These are phyloP conservation scores for Lamproptera curius DNA, from an alignment of 2,888 invertebrate species.

Conservation along the genomic window DNA sequence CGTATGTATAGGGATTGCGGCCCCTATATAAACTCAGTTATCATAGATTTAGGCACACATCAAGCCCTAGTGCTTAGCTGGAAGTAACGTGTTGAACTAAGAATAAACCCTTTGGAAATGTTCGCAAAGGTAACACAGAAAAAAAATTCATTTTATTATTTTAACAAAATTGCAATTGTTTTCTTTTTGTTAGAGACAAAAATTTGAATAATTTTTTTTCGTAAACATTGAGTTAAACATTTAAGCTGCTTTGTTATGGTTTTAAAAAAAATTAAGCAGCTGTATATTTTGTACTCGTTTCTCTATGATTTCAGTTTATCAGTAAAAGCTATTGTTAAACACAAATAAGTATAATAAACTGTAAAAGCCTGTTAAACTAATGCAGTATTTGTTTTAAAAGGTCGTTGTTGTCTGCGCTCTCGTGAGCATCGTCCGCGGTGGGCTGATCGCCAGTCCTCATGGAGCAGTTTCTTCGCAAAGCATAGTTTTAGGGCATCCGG, in stretches of 20 bases:
- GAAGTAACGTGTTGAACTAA: slow-evolving; percentile 51
- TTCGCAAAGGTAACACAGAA: slow-evolving; percentile 63
- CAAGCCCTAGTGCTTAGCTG: slow-evolving; percentile 61
- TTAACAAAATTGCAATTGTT: background rate
- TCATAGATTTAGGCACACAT: slow-evolving; percentile 67
- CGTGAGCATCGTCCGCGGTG: slow-evolving; percentile 65
- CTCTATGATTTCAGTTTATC: no score
- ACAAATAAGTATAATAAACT: no score
- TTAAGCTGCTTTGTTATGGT: no score
- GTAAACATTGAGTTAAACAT: no score
- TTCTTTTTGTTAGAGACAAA: no score
- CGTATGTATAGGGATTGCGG: slow-evolving; percentile 61
- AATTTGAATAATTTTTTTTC: no score
- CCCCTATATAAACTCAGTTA: slow-evolving; percentile 67
- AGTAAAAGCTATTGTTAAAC: no score
- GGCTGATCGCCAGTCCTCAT: slow-evolving; percentile 62
- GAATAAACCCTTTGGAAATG: slow-evolving; percentile 56
- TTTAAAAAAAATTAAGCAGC: no score
- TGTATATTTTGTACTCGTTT: no score
- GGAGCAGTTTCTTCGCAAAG: slow-evolving; percentile 65
- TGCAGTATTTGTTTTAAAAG: slow-evolving; percentile 33
- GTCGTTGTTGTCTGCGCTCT: slow-evolving; percentile 52
- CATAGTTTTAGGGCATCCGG: slow-evolving; percentile 56
- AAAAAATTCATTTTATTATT: background rate
- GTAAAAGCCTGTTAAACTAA: no score